Percentiles rank a stretch among this genome's conserved stretches.
Evolutionary conservation across 2,888 invertebrate genomes (phyloP).

Genomic region (Acleris cristana): DNA sequence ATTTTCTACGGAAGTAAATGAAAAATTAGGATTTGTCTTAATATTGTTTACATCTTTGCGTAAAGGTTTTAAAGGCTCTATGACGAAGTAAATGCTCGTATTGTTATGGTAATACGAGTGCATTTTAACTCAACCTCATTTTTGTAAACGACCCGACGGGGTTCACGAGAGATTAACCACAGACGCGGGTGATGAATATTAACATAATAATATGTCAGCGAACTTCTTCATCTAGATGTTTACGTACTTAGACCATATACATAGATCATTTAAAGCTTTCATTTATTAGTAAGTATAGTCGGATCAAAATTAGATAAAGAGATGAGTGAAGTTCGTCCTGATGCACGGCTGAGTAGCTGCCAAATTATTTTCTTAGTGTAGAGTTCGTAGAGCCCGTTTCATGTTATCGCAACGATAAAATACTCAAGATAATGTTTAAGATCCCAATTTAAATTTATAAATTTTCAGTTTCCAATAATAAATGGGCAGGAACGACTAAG

Average conservation of each 20-base stretch:
- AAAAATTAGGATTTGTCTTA: too few species aligned
- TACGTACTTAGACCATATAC: not conserved
- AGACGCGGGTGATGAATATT: constrained; percentile 56
- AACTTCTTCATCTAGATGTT: constrained; percentile 10
- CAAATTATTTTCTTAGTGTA: too few species aligned
- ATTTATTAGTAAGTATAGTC: too few species aligned
- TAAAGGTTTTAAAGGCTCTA: constrained; percentile 20
- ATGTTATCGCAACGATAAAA: too few species aligned
- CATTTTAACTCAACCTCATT: constrained; percentile 74
- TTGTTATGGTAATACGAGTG: constrained; percentile 72
- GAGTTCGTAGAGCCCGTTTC: too few species aligned
- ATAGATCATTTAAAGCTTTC: not conserved
- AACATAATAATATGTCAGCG: constrained; percentile 58
- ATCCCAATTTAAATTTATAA: too few species aligned
- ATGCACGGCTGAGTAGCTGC: too few species aligned
- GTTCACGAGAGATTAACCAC: constrained; percentile 81
- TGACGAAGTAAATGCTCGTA: constrained; percentile 60
- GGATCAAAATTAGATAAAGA: too few species aligned
- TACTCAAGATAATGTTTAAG: too few species aligned
- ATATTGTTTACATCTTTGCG: not conserved
- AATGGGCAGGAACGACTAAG: too few species aligned
- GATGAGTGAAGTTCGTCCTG: too few species aligned
- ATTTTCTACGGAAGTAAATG: not conserved
- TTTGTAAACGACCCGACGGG: constrained; percentile 69
- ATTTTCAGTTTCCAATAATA: too few species aligned